Evolutionary conservation across 1,140 invertebrate genomes (phyloP).

Genomic region (Scaptomyza montana): DNA sequence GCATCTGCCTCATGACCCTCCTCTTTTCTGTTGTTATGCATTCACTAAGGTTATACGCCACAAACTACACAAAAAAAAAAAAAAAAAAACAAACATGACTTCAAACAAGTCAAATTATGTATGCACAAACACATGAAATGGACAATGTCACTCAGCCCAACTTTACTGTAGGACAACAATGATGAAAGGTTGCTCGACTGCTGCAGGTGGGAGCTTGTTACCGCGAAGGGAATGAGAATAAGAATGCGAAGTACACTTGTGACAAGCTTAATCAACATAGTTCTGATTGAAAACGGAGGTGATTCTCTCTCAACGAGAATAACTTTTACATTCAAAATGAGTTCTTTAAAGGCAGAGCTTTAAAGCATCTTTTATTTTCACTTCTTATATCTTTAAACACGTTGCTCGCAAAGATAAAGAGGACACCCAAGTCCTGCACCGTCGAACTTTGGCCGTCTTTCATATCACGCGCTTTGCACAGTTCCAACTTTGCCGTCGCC

Average conservation of each 20-base stretch:
- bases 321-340: constrained; percentile 36
- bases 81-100: constrained; percentile 60
- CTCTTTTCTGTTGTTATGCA: constrained; percentile 14
- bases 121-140: constrained; percentile 70
- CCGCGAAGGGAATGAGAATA: constrained; percentile 8
- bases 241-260: constrained; percentile 33
- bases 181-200: constrained; percentile 9
- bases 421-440: constrained; percentile 17
- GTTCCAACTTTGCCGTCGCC: constrained; percentile 61
- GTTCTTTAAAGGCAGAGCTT: constrained; percentile 30
- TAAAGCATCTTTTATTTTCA: constrained; percentile 39
- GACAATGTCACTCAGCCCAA: constrained; percentile 44
- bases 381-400: not conserved
- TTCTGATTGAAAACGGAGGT: constrained; percentile 42
- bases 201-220: not conserved
- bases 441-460: constrained; percentile 74
- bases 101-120: constrained; percentile 54
- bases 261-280: constrained; percentile 62
- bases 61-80: constrained; percentile 44
- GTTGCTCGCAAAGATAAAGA: constrained; percentile 16
- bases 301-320: constrained; percentile 11
- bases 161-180: constrained; percentile 31
- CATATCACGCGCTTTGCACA: constrained; percentile 64
- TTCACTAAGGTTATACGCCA: constrained; percentile 20
- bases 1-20: constrained; percentile 4